Evolutionary conservation across 2,797 vertebrate genomes (phyloP), one percentile per base, ranked within the genome.

Genomic region (Clarias fuscus): DNA sequence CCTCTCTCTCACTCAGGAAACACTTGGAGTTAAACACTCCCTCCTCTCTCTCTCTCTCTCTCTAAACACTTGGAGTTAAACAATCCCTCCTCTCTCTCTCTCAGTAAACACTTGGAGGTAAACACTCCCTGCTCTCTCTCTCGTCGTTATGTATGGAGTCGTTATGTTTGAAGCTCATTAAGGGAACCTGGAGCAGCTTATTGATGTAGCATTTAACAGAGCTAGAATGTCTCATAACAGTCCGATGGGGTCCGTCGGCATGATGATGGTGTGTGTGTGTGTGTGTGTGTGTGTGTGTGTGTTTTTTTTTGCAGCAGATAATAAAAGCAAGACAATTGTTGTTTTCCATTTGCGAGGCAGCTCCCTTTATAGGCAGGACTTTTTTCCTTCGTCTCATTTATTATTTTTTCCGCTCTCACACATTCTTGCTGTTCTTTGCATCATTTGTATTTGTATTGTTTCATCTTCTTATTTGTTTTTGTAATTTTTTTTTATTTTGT

Each of bases 131-230:
- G 1, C 30, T 30, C 30, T 30, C 30, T 30, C 1, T 30, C 30
- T 30, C 30, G 1, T 15, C 7, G 48, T n/a, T n/a, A n/a, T n/a
- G n/a, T n/a, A n/a, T 76, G n/a, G 73, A 76, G 48, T 86, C 53
- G 83, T 85, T 86, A 86, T 78, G n/a, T 56, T 58, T 27, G 14
- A 22, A n/a, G 87, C 93, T 93, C 94, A 93, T 93, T 92, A 93
- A 90, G 86, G 91, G 89, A 88, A 92, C 70, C 84, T 90, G 85
- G 87, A 92, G 90, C 84, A 89, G 86, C 91, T 95, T 96, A 96
- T 96, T 95, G 94, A 96, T 96, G 94, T 91, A 90, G 94, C 95
- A 96, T 96, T 96, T 20, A 90, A n/a, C 83, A 40, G 76, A 81
- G 82, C 65, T 27, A 24, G 33, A 90, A 88, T 86, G 76, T 77